Evolutionary conservation across 1,140 invertebrate genomes (phyloP).

Genomic region (honey bee (Apis mellifera)): Amel_HAv3.1 CM009935.2:6952501-6953000

Average conservation of each 20-base stretch:
- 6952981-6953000: background rate
- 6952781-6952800: background rate
- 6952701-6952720: too few species aligned
- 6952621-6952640: too few species aligned
- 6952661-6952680: background rate
- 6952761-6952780: background rate
- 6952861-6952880: background rate
- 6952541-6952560: too few species aligned
- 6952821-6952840: too few species aligned
- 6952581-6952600: too few species aligned
- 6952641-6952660: too few species aligned
- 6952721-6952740: background rate
- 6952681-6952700: too few species aligned
- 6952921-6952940: background rate
- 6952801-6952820: too few species aligned
- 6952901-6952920: background rate
- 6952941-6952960: background rate
- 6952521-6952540: too few species aligned
- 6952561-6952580: too few species aligned
- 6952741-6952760: background rate
- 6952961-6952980: background rate
- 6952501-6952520: too few species aligned
- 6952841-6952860: background rate
- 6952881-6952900: background rate
- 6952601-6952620: too few species aligned